A percentile compares a stretch with the other conserved stretches of the same genome.
Conservation (phyloP, 2,888 invertebrate genomes). For the Callyntrura guangdongensis region DNA sequence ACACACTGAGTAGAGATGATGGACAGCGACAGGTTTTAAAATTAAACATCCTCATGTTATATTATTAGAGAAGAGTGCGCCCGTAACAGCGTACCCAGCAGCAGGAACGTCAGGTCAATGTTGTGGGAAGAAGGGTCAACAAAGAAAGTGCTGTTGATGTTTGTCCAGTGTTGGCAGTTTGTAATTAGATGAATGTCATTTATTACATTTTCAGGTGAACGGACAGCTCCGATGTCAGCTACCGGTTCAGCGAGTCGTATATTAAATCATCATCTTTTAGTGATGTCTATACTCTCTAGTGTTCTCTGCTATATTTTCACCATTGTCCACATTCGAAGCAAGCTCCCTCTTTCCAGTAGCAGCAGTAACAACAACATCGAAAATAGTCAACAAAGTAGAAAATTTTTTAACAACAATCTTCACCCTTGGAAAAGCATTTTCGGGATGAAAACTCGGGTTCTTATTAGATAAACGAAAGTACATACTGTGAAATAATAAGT, state of each 20-base stretch:
- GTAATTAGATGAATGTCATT: constrained; percentile 68
- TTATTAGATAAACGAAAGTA: constrained; percentile 36
- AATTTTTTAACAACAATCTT: neutral
- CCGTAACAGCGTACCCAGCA: no score
- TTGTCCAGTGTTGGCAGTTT: constrained; percentile 55
- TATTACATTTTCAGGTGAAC: constrained; percentile 84
- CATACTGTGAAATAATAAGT: neutral
- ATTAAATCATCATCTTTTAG: constrained; percentile 84
- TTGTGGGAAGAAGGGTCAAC: neutral
- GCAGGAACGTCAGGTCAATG: neutral
- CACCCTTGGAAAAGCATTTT: neutral
- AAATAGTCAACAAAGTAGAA: neutral
- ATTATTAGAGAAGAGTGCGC: neutral
- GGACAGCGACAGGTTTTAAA: constrained; percentile 45
- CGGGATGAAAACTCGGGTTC: neutral
- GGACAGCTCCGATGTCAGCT: constrained; percentile 85
- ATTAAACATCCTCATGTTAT: constrained; percentile 33
- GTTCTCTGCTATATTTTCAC: constrained; percentile 82
- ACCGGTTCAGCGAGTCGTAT: constrained; percentile 88
- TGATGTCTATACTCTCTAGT: constrained; percentile 83
- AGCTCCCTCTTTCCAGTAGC: constrained; percentile 72
- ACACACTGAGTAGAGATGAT: constrained; percentile 8
- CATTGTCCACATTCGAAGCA: constrained; percentile 79
- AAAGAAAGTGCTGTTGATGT: neutral
- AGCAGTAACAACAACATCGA: constrained; percentile 5